A percentile compares a stretch with the other conserved stretches of the same genome.
These are phyloP conservation scores for Synergus laeviventris DNA, from an alignment of 2,888 invertebrate genomes.

Conservation along the genomic window DNA sequence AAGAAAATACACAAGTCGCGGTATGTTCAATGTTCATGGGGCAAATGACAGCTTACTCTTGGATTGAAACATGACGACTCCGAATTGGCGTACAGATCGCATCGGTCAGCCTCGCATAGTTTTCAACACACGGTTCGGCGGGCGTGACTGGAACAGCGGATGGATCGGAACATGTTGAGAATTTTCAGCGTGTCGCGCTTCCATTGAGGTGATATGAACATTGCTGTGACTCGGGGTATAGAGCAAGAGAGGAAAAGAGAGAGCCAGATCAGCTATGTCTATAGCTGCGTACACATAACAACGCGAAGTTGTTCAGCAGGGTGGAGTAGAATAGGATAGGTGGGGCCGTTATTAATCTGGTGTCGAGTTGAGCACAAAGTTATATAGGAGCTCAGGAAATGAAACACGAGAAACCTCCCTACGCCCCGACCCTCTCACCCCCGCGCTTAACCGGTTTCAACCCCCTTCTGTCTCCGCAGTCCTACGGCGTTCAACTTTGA, in stretches of 20 bases:
- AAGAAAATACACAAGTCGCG: background rate
- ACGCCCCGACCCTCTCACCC: slow-evolving; percentile 54
- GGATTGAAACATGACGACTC: slow-evolving; percentile 62
- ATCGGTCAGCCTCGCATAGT: slow-evolving; percentile 61
- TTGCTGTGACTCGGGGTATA: slow-evolving; percentile 42
- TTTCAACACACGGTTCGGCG: slow-evolving; percentile 54
- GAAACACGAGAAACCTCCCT: slow-evolving; percentile 73
- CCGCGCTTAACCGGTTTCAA: slow-evolving; percentile 62
- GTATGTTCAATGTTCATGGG: background rate
- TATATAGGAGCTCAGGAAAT: slow-evolving; percentile 77
- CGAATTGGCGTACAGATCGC: slow-evolving; percentile 59
- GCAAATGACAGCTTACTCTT: slow-evolving; percentile 27
- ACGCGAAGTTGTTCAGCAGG: slow-evolving; percentile 69
- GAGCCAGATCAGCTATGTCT: slow-evolving; percentile 40
- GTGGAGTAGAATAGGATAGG: slow-evolving; percentile 72
- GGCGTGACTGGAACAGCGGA: slow-evolving; percentile 25
- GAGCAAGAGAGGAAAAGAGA: slow-evolving; percentile 51
- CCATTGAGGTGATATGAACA: slow-evolving; percentile 46
- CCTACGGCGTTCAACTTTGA: slow-evolving; percentile 70
- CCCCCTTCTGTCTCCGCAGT: slow-evolving; percentile 65
- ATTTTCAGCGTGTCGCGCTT: slow-evolving; percentile 49
- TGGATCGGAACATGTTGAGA: slow-evolving; percentile 48
- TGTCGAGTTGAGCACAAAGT: slow-evolving; percentile 77
- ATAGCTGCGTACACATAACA: slow-evolving; percentile 54
- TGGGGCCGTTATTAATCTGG: slow-evolving; percentile 76